phyloP scores from a whole-genome alignment of 2,797 vertebrate species.

The Microcaecilia unicolor region DNA sequence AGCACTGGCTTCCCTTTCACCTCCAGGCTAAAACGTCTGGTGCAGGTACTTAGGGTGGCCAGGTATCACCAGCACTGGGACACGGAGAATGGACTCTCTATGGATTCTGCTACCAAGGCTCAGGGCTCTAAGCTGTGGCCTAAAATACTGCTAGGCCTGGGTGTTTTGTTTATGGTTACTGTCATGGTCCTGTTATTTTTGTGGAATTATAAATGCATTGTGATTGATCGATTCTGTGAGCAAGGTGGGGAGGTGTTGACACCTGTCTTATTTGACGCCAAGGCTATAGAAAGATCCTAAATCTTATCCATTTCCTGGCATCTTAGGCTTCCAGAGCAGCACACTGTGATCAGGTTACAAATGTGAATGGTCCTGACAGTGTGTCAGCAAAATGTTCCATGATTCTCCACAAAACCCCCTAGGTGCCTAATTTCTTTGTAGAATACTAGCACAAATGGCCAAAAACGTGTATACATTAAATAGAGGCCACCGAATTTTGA shows the following conservation, averaged over 20 bases:
- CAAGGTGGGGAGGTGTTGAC: background rate
- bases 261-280: background rate
- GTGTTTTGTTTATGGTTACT: background rate
- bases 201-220: constrained; percentile 11
- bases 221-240: background rate
- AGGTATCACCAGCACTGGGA: background rate
- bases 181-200: background rate
- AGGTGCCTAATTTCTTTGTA: too few relatives aligned
- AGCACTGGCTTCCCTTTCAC: background rate
- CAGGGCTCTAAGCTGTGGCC: background rate
- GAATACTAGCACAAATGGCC: too few relatives aligned
- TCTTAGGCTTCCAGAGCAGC: too few relatives aligned
- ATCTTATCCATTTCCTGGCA: too few relatives aligned
- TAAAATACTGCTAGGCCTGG: background rate
- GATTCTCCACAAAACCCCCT: too few relatives aligned
- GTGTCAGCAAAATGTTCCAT: too few relatives aligned
- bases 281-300: too few relatives aligned
- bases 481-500: too few relatives aligned
- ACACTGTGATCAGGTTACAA: too few relatives aligned
- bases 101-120: background rate
- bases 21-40: background rate
- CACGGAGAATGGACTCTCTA: background rate
- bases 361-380: too few relatives aligned
- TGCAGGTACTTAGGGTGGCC: background rate
- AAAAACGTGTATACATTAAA: too few relatives aligned